These are phyloP conservation scores for Ceyx melanurus DNA, from an alignment of 2,113 vertebrate genomes.

Conservation along the genomic window DNA sequence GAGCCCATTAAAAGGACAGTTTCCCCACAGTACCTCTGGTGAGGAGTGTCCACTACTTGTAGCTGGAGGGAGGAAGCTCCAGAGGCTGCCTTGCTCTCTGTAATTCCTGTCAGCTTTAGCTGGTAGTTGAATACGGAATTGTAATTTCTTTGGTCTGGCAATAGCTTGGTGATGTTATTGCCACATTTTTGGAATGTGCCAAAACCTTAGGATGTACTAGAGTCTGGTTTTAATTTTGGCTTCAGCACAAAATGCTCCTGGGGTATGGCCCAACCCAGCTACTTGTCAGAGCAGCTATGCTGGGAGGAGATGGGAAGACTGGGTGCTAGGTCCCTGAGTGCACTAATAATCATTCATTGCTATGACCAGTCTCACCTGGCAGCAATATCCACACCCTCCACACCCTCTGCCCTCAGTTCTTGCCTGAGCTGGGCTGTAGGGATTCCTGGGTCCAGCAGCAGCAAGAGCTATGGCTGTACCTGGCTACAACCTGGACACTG, in stretches of 20 bases:
- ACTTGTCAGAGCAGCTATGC: background rate
- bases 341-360: background rate
- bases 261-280: background rate
- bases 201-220: background rate
- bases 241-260: background rate
- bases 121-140: background rate
- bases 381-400: background rate
- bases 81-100: background rate
- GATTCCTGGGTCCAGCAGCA: background rate
- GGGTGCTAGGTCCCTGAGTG: too few relatives aligned
- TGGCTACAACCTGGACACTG: background rate
- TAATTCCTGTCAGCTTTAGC: background rate
- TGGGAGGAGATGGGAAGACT: background rate
- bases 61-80: background rate
- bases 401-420: background rate
- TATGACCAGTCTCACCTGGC: background rate
- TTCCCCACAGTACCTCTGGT: background rate
- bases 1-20: background rate
- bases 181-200: background rate
- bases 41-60: background rate
- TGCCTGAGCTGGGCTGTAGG: background rate
- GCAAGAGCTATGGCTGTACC: background rate
- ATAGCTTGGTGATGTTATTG: background rate
- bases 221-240: conserved; percentile 1
- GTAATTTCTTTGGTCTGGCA: background rate